Percentiles rank a stretch among this genome's conserved stretches.
phyloP scores from a whole-genome alignment of 1,140 invertebrate genomes.

The Macrosteles quadrilineatus region DNA sequence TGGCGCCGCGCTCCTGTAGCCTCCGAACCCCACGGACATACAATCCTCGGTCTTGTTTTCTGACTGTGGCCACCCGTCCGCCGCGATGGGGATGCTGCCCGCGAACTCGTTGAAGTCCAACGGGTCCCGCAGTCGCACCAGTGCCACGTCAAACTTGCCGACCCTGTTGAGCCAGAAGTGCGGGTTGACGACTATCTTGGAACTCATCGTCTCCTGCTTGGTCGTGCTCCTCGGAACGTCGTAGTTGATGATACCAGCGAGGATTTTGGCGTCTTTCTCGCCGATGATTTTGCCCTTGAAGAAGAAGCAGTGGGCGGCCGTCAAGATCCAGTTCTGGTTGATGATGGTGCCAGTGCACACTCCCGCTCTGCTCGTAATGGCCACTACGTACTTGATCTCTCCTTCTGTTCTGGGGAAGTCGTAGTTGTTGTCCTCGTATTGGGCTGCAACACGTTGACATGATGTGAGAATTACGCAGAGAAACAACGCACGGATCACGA shows the following conservation, averaged over 20 bases:
- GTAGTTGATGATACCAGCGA: not conserved
- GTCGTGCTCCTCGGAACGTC: not conserved
- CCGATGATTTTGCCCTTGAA: not conserved
- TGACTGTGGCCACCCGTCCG: constrained; percentile 2
- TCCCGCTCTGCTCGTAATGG: not conserved
- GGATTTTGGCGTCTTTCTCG: not conserved
- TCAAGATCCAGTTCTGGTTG: not conserved
- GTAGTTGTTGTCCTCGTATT: not conserved
- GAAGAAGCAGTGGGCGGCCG: not conserved
- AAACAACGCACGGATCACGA: too few species aligned
- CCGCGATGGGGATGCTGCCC: not conserved
- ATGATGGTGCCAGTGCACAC: constrained; percentile 1
- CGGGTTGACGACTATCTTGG: not conserved
- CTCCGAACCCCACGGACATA: constrained; percentile 1
- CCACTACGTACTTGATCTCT: not conserved
- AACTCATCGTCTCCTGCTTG: not conserved
- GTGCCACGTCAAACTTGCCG: constrained; percentile 2
- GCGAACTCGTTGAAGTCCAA: not conserved
- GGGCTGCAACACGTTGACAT: too few species aligned
- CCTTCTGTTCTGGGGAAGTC: not conserved
- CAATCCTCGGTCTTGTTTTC: not conserved
- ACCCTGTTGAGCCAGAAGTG: not conserved
- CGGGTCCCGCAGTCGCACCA: not conserved
- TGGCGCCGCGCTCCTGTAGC: not conserved
- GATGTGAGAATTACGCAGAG: too few species aligned